Conservation (phyloP, 2,113 vertebrate species). For the Archilochus colubris region DNA sequence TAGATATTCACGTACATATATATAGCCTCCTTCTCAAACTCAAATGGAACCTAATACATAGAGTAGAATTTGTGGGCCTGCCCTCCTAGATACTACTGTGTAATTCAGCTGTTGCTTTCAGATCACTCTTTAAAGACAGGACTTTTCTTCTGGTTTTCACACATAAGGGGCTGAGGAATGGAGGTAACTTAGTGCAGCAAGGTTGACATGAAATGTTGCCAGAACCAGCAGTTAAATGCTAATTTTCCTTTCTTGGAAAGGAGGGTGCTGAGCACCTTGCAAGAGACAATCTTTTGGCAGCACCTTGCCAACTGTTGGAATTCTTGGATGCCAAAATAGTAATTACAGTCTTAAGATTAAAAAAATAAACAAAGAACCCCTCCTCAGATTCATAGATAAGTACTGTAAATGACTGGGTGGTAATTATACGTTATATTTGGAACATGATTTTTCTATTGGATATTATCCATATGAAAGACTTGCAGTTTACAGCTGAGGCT, state of each 20-base stretch:
- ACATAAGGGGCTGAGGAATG: neutral
- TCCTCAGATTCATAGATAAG: conserved; percentile 67
- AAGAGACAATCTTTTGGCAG: conserved; percentile 37
- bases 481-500: neutral
- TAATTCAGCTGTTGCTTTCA: neutral
- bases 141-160: conserved; percentile 30
- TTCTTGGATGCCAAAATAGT: conserved; percentile 62
- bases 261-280: conserved; percentile 52
- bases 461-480: conserved; percentile 21
- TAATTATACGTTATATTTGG: conserved; percentile 61
- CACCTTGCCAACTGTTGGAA: neutral
- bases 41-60: neutral
- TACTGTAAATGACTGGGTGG: conserved; percentile 40
- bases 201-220: neutral
- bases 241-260: conserved; percentile 64
- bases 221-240: conserved; percentile 16
- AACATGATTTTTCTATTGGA: conserved; percentile 45
- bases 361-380: conserved; percentile 66
- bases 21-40: neutral
- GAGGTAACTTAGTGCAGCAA: neutral
- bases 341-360: conserved; percentile 58
- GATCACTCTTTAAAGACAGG: neutral
- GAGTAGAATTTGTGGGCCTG: neutral
- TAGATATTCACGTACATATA: accelerated
- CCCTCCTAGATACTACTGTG: neutral